Conservation (phyloP, 2,888 invertebrate species). For the Thecophora atra region DNA sequence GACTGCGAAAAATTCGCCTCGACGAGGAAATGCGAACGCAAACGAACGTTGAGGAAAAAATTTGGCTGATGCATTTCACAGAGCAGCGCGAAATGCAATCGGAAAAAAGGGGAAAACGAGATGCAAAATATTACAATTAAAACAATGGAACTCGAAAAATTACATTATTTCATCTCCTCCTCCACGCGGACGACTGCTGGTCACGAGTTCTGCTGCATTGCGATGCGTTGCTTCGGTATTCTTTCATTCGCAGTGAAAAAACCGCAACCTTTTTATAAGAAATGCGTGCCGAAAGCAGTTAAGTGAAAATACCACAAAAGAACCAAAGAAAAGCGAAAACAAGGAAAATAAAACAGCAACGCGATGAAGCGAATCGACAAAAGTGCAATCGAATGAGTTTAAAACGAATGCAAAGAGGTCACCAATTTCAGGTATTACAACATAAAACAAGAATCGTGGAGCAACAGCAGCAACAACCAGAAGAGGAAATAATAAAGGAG, state of each 20-base stretch:
- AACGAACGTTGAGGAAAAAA: neutral
- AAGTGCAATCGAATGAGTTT: neutral
- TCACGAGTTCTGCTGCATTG: slow-evolving; percentile 11
- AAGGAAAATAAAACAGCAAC: neutral
- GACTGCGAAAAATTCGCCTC: neutral
- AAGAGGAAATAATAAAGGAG: neutral
- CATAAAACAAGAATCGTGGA: neutral
- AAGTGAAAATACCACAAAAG: slow-evolving; percentile 33
- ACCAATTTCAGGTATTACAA: neutral
- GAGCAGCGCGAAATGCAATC: neutral
- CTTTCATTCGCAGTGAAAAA: slow-evolving; percentile 8
- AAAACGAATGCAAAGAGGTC: slow-evolving; percentile 14
- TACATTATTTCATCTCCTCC: neutral
- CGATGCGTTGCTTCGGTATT: neutral
- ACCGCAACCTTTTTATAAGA: slow-evolving; percentile 18
- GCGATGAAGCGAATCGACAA: neutral
- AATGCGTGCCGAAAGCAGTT: slow-evolving; percentile 7
- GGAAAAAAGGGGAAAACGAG: too few species aligned
- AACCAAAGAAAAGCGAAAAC: slow-evolving; percentile 26
- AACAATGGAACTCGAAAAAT: slow-evolving; percentile 12
- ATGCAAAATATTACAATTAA: slow-evolving; percentile 1
- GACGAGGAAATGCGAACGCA: neutral
- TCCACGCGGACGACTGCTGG: neutral
- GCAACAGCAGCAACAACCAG: neutral
- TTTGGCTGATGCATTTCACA: too few species aligned